Base-by-base conservation (phyloP, 2,888 invertebrate species). In the Pheosia tremula region DNA sequence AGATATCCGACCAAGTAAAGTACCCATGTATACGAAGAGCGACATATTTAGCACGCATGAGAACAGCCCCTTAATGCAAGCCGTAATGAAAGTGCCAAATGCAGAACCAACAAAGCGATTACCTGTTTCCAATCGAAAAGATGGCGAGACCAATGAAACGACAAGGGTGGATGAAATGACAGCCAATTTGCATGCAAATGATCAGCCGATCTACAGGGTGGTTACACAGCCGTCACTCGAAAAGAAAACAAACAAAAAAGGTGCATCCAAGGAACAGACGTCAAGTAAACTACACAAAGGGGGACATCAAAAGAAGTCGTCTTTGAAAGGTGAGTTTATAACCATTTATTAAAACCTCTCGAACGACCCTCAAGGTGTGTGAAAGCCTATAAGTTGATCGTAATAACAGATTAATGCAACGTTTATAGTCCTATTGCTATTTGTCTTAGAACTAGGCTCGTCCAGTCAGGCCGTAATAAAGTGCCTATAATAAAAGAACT, bases 181-280 rank as follows among this genome's bases (percentile, higher is more conserved):
- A n/a, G 91, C 91, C 36, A 92, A 87, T 79, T 82, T 93, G 56
- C 90, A 92, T 73, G 91, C 92, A 63, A 90, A 94, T 75, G 90
- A 94, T 75, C 93, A 93, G 65, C 93, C 93, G 39, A 85, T 93
- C 68, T 93, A 93, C 72, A 87, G 91, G 81, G 91, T 93, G 54
- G 93, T 93, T 49, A 92, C 93, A 47, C 93, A 92, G 67, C 93
- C 93, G 11, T 84, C 93, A 13, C 77, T 81, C 3, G 92, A 92
- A 61, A 91, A 89, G 76, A 93, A 93, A 78, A 76, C 80, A 50
- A 90, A 87, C 66, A 93, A 92, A 71, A 93, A 93, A 76, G 82
- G 72, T 60, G 65, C 76, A 13, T 75, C 83, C 57, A 93, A 93
- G 67, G 90, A 91, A 47, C 85, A 83, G 65, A 75, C 72, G 56